Evolutionary conservation across 2,888 invertebrate species (phyloP).

Genomic region (Orthosia cruda): DNA sequence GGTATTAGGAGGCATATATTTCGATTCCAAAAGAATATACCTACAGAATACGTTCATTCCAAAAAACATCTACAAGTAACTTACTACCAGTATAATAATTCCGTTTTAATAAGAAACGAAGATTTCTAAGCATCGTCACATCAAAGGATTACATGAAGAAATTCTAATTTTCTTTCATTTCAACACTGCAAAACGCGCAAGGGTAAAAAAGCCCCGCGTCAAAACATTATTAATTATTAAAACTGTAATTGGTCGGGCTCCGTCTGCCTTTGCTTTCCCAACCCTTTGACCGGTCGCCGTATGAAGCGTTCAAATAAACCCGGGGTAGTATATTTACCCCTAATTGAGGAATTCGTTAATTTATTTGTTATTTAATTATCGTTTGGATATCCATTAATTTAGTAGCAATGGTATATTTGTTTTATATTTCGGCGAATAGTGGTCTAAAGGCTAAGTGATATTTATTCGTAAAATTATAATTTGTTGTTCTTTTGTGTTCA

Average conservation of each 20-base stretch:
- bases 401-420: neutral
- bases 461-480: too few species aligned
- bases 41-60: neutral
- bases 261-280: constrained; percentile 55
- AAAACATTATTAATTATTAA: constrained; percentile 75
- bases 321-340: constrained; percentile 57
- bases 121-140: constrained; percentile 30
- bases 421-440: neutral
- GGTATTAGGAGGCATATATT: too few species aligned
- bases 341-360: constrained; percentile 61
- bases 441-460: too few species aligned
- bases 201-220: constrained; percentile 52
- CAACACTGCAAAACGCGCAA: constrained; percentile 42
- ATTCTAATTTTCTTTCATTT: constrained; percentile 56
- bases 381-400: constrained; percentile 26
- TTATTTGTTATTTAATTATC: constrained; percentile 36
- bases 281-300: constrained; percentile 71
- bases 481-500: neutral
- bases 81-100: constrained; percentile 9
- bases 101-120: constrained; percentile 27
- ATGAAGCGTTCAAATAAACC: constrained; percentile 55
- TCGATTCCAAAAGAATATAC: neutral
- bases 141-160: constrained; percentile 40
- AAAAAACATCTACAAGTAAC: neutral
- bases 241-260: constrained; percentile 73